Evolutionary conservation across 2,113 vertebrate genomes (phyloP).

Genomic region (Daphoenositta chrysoptera): DNA sequence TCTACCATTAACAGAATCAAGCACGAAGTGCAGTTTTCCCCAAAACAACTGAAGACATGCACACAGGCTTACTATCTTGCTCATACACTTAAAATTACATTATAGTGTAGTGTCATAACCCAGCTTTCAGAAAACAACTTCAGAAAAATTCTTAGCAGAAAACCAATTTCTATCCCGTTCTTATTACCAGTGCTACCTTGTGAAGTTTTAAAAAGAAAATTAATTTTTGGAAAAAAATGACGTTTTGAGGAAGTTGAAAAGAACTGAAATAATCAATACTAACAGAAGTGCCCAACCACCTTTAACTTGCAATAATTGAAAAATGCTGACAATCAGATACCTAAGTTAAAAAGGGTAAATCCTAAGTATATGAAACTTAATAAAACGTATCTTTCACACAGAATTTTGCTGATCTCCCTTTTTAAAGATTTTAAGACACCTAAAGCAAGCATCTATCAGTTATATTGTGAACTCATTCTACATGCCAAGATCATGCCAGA

Average conservation of each 20-base stretch:
- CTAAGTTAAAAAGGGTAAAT: background rate
- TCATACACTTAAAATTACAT: background rate
- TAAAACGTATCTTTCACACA: background rate
- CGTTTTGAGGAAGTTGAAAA: background rate
- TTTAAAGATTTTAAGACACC: background rate
- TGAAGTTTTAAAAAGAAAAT: background rate
- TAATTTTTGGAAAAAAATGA: background rate
- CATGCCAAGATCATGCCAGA: constrained; percentile 21
- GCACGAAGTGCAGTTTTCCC: background rate
- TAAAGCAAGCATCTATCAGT: constrained; percentile 18
- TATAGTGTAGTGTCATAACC: background rate
- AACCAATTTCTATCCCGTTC: background rate
- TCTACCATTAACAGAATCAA: background rate
- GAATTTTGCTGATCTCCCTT: background rate
- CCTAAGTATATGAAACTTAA: background rate
- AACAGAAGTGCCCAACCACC: background rate
- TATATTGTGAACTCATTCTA: constrained; percentile 22
- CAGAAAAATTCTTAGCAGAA: background rate
- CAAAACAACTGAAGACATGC: background rate
- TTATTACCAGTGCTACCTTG: background rate
- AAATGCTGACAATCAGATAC: background rate
- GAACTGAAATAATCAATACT: background rate
- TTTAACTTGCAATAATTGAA: background rate
- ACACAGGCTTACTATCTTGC: background rate
- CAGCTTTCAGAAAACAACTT: background rate